phyloP scores from a whole-genome alignment of 1,140 invertebrate species.

The Aplysia californica region DNA sequence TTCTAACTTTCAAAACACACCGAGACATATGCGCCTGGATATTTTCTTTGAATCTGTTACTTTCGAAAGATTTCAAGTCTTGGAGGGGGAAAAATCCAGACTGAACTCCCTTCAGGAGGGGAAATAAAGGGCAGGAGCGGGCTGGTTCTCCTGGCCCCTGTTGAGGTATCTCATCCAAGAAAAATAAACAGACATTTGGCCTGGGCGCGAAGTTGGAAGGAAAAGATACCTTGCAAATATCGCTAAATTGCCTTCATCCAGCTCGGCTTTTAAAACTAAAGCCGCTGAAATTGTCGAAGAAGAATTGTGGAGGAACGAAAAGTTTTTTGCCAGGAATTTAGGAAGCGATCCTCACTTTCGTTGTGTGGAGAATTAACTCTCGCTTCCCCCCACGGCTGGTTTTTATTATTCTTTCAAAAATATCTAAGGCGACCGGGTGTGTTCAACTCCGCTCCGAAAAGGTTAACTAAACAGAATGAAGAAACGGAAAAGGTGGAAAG shows the following conservation, averaged over 20 bases:
- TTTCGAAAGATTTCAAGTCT: too few species aligned
- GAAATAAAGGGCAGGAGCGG: too few species aligned
- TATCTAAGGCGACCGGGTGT: neutral
- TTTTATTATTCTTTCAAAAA: constrained; percentile 19
- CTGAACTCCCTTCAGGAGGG: too few species aligned
- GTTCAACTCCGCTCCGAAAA: neutral
- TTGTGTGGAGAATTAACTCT: constrained; percentile 6
- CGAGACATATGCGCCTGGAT: too few species aligned
- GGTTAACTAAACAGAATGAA: constrained; percentile 1
- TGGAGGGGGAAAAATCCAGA: too few species aligned
- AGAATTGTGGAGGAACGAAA: neutral
- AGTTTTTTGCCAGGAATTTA: constrained; percentile 12
- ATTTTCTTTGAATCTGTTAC: too few species aligned
- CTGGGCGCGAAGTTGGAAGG: neutral
- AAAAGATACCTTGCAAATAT: constrained; percentile 19
- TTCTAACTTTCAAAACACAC: too few species aligned
- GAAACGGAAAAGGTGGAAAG: neutral
- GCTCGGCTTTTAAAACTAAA: neutral
- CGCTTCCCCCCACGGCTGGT: neutral
- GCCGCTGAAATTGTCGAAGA: neutral
- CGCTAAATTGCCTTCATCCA: constrained; percentile 2
- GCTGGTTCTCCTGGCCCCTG: too few species aligned
- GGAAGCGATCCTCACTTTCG: neutral
- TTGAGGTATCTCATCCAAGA: constrained; percentile 12
- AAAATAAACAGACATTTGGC: constrained; percentile 21